Evolutionary conservation across 2,113 vertebrate genomes (phyloP).

Genomic region (Pleuronectes platessa): DNA sequence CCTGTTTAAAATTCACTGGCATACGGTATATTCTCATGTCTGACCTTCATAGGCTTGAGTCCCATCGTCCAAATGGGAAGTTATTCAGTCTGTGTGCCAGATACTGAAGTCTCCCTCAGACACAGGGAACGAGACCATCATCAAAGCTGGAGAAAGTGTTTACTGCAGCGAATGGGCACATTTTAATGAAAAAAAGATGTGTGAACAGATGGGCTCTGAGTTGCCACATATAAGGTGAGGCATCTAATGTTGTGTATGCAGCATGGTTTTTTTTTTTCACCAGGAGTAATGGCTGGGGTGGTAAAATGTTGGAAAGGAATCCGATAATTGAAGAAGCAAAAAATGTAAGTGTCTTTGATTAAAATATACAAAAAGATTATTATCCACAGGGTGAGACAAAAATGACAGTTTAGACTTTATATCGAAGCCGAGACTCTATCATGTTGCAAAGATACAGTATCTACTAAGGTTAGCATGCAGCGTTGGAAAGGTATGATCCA

Average conservation of each 20-base stretch:
- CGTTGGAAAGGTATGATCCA: too few species aligned
- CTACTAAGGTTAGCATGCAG: too few species aligned
- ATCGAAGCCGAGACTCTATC: too few species aligned
- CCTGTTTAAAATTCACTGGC: slow-evolving; percentile 52
- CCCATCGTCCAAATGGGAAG: slow-evolving; percentile 34
- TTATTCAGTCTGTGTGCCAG: slow-evolving; percentile 26
- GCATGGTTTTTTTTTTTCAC: background rate
- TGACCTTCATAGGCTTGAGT: slow-evolving; percentile 58
- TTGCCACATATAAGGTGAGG: slow-evolving; percentile 1
- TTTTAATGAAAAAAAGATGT: slow-evolving; percentile 16
- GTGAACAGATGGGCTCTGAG: slow-evolving; percentile 21
- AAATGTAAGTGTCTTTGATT: too few species aligned
- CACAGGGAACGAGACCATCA: slow-evolving; percentile 2
- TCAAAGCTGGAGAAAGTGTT: slow-evolving; percentile 3
- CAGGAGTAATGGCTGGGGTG: background rate
- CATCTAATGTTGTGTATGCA: slow-evolving; percentile 9
- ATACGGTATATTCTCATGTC: slow-evolving; percentile 21
- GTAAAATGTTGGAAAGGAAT: background rate
- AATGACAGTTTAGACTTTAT: too few species aligned
- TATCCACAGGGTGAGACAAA: too few species aligned
- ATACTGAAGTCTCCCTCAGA: slow-evolving; percentile 18
- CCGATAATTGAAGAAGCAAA: background rate
- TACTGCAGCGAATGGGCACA: slow-evolving; percentile 1
- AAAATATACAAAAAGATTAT: too few species aligned
- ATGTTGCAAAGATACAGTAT: too few species aligned